Base-by-base conservation (phyloP, 2,797 vertebrate genomes). In the Ciconia nigra region DNA sequence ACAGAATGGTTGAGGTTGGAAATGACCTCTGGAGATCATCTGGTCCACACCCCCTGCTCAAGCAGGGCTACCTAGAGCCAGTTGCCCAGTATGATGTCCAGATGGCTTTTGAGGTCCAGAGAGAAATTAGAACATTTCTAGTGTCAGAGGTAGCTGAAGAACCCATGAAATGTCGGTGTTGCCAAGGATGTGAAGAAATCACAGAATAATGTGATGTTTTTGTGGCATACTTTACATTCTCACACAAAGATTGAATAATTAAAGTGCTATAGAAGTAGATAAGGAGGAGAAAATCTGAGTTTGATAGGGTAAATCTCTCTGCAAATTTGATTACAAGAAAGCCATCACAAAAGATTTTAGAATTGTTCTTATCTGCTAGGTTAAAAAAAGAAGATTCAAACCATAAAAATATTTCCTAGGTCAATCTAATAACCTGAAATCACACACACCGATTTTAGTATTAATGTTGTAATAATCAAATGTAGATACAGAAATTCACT, bases 41-140 rank as follows among this genome's bases (percentile, higher is more conserved):
- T 41, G 10, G 22, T 59, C 37, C 35, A 35, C 11, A 1, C 21
- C 9, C 2, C 11, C 20, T 58, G 29, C 39, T 83, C n/a, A 61
- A 28, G 28, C 13, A 79, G 17, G 12, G 5, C 6, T 0, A 5
- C n/a, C 12, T 49, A 44, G 4, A 51, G 1, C 7, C 0, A 0
- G 3, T 28, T 72, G 11, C n/a, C 41, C 37, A 72, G 49, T 10
- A 51, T 11, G 7, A n/a, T 9, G 4, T 39, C 37, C 26, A 35
- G 29, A n/a, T 6, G 28, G 5, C 12, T 62, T 39, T 47, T n/a
- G 17, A 73, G 3, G 33, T 73, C 28, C 25, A 77, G 51, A 69
- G 67, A 59, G 16, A 73, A 83, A 54, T 19, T 4, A 35, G 10
- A 80, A 44, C 4, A 57, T 58, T 78, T 78, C 5, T 42, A 15